A percentile compares a stretch with the other conserved stretches of the same genome.
Conservation (phyloP, 2,113 vertebrate species). For the Lampris megalopsis region DNA sequence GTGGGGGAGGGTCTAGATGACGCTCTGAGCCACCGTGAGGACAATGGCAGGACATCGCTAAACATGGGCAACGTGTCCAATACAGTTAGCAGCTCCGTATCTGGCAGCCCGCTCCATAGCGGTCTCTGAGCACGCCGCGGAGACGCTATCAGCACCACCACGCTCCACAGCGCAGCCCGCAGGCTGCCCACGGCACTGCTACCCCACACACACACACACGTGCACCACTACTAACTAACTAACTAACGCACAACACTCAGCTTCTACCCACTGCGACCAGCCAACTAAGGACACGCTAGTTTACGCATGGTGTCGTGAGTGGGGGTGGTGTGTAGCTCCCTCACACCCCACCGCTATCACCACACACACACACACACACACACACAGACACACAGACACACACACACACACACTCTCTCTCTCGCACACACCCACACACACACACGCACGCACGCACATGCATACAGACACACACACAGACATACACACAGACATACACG, state of each 20-base stretch:
- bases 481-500: background rate
- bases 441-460: background rate
- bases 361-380: too few species aligned
- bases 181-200: constrained; percentile 20
- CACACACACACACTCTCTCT: too few species aligned
- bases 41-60: constrained; percentile 73
- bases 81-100: constrained; percentile 76
- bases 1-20: too few species aligned
- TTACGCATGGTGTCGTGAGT: too few species aligned
- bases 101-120: constrained; percentile 75
- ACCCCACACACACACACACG: background rate
- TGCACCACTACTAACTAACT: too few species aligned
- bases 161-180: constrained; percentile 39
- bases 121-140: constrained; percentile 45
- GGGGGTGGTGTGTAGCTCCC: too few species aligned
- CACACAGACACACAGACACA: too few species aligned
- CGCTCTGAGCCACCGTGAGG: too few species aligned
- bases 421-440: background rate
- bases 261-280: too few species aligned
- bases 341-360: too few species aligned
- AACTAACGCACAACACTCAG: too few species aligned
- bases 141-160: constrained; percentile 53
- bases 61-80: constrained; percentile 76
- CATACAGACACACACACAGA: background rate
- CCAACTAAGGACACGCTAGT: too few species aligned